Evolutionary conservation across 2,888 invertebrate species (phyloP), one percentile per base, ranked within the genome.

Genomic region (Pheosia gnoma): DNA sequence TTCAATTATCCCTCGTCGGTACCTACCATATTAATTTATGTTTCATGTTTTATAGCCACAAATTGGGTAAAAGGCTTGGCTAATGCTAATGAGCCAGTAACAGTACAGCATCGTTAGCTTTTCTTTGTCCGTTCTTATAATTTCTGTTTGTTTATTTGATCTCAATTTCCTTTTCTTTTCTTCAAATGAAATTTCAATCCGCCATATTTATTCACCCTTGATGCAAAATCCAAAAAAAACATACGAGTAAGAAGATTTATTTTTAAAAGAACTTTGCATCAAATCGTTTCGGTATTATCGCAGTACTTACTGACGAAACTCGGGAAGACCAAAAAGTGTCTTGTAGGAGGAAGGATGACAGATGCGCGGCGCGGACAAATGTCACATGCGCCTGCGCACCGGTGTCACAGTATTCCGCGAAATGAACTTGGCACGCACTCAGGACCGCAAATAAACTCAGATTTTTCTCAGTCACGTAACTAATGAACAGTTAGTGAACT

Each of bases 381-480:
- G 71, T 64, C 71, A 70, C 71, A 25, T 68, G 77, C 76, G 67
- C 55, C 64, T 57, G 64, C 67, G 68, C 63, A 4, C 47, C 70
- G 75, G 74, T 67, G 73, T 75, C 65, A 64, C 70, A 71, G 68
- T 64, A 67, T 80, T 74, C 71, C 66, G 63, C 63, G 71, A 76
- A 79, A 61, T 74, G n/a, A 59, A 65, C 62, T 63, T 59, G 66
- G 60, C 51, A 51, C 61, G 64, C 63, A 64, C 65, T 62, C 70
- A 5, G 1, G 11, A 5, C n/a, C 62, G 39, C 9, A 25, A 25
- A 80, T 82, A 76, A 84, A 81, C 81, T 81, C 72, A 77, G 85
- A 85, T 84, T 84, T 82, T 80, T 80, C 80, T 81, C 74, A 82
- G 84, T 85, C 90, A 89, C 89, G 87, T 89, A 85, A 81, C 77